A percentile compares a stretch with the other conserved stretches of the same genome.
Evolutionary conservation across 1,140 invertebrate genomes (phyloP).

Genomic region (Neodiprion fabricii): DNA sequence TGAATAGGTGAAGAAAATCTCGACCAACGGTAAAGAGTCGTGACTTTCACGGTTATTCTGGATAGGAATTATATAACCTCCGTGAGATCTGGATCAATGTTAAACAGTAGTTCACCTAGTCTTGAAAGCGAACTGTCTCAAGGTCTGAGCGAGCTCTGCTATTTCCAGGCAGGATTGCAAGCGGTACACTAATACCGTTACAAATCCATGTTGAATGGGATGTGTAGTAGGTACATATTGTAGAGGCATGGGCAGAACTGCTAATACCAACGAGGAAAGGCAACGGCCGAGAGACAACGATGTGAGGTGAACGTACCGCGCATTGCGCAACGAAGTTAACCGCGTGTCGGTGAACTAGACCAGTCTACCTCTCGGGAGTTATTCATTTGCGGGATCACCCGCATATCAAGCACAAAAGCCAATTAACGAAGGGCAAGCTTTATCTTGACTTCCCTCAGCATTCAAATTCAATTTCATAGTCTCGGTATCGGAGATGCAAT

Average conservation of each 20-base stretch:
- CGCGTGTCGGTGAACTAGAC: background rate
- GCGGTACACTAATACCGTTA: too few relatives aligned
- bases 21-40: too few relatives aligned
- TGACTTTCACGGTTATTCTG: too few relatives aligned
- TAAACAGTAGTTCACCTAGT: background rate
- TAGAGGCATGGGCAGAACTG: background rate
- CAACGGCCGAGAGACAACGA: background rate
- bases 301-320: background rate
- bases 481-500: background rate
- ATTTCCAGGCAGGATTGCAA: conserved; percentile 9
- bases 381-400: background rate
- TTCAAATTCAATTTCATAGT: background rate
- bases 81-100: background rate
- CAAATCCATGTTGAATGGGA: too few relatives aligned
- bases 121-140: conserved; percentile 26
- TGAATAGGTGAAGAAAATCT: too few relatives aligned
- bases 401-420: background rate
- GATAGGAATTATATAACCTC: too few relatives aligned
- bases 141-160: conserved; percentile 19
- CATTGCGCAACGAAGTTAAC: background rate
- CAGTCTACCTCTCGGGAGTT: background rate
- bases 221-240: background rate
- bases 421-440: background rate
- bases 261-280: background rate
- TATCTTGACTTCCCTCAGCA: background rate